phyloP scores from a whole-genome alignment of 2,888 invertebrate genomes.

The Adelognathus sp. region DNA sequence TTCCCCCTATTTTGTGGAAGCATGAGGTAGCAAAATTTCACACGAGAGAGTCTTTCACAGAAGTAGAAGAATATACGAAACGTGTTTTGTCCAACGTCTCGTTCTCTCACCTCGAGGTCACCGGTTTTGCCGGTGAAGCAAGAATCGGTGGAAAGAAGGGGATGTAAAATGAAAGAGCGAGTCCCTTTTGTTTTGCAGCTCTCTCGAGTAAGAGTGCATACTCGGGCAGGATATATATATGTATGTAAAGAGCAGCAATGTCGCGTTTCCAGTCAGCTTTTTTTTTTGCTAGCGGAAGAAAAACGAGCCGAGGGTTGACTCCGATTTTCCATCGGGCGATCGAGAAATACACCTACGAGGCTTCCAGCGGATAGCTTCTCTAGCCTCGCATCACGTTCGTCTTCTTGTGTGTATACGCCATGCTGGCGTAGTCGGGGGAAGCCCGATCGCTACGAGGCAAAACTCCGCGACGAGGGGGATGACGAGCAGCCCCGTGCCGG shows the following conservation, averaged over 20 bases:
- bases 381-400: constrained; percentile 36
- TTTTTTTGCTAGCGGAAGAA: constrained; percentile 45
- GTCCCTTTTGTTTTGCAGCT: constrained; percentile 24
- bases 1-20: not conserved
- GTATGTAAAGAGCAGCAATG: not conserved
- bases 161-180: constrained; percentile 16
- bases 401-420: constrained; percentile 14
- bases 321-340: constrained; percentile 11
- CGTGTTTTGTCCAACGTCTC: not conserved
- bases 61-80: not conserved
- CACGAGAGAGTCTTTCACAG: not conserved
- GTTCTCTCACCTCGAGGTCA: constrained; percentile 25
- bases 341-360: constrained; percentile 19
- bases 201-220: constrained; percentile 8
- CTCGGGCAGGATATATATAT: not conserved
- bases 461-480: constrained; percentile 8
- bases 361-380: constrained; percentile 53
- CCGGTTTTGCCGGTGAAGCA: constrained; percentile 11
- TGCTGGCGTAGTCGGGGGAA: constrained; percentile 24
- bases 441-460: constrained; percentile 32
- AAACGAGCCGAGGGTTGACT: constrained; percentile 27
- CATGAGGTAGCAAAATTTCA: not conserved
- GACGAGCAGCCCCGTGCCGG: not conserved
- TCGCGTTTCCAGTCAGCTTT: constrained; percentile 54
- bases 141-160: not conserved